Base-by-base conservation (phyloP, 2,888 invertebrate genomes). In the Noctuana brunneofusca region DNA sequence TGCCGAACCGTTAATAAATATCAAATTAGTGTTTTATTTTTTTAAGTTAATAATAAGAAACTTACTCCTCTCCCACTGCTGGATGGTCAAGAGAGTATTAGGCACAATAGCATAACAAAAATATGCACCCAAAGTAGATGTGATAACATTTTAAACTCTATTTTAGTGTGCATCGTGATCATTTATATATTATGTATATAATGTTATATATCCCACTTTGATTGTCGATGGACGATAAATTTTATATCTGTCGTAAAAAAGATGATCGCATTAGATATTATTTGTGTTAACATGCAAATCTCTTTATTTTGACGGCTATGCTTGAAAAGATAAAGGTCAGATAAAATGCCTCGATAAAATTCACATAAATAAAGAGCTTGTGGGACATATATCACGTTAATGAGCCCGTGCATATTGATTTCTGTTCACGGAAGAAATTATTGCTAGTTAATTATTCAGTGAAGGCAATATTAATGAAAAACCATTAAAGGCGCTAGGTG, bases 231-330 rank as follows among this genome's bases (percentile, higher is more conserved):
- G 11, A 30, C 27, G 59, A 59, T 53, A 20, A 50, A 30, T 53
- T 59, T 59, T 53, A 53, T 59, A 53, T 46, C 20, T 53, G 22
- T 59, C 59, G 27, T 43, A 30, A 32, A 53, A 59, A 30, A 59
- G 52, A 59, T 32, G 43, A 59, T 53, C 52, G 52, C 52, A 14
- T 46, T 43, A 43, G 59, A 59, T 58, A 54, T 22, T 24, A 20
- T 43, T 5, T 24, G 46, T 59, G 53, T 59, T 52, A 53, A 58
- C 52, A 59, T 59, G 59, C 59, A 59, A 59, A 59, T 59, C 32
- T 59, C 59, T 59, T 59, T 43, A 59, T 59, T 52, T 53, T 53
- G 43, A 59, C 11, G 30, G 52, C 43, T 52, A 20, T 14, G 49
- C 24, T 49, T 49, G 14, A 32, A 52, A 30, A 52, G 52, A 59